phyloP scores from a whole-genome alignment of 1,140 invertebrate species.

The Pseudomyrmex flavicornis region DNA sequence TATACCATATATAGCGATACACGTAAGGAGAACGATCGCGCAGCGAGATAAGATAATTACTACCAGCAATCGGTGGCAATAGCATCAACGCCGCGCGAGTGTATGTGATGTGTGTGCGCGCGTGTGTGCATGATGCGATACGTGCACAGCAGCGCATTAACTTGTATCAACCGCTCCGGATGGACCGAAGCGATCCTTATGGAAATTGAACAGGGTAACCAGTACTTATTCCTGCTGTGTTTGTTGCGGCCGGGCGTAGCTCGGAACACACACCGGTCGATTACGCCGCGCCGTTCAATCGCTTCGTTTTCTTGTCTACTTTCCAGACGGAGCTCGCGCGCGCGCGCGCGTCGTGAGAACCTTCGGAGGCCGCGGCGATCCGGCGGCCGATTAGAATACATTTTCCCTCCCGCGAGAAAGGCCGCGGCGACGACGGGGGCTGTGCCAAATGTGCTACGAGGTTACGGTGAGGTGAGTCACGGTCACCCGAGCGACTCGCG shows the following conservation, averaged over 20 bases:
- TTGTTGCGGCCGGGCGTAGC: slow-evolving; percentile 33
- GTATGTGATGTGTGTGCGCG: neutral
- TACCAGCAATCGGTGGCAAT: slow-evolving; percentile 46
- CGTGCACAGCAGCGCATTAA: slow-evolving; percentile 9
- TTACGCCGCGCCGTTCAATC: slow-evolving; percentile 14
- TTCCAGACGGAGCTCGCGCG: neutral
- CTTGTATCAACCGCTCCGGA: slow-evolving; percentile 45
- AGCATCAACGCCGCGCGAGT: slow-evolving; percentile 1
- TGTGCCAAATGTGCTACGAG: slow-evolving; percentile 54
- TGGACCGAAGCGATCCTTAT: slow-evolving; percentile 42
- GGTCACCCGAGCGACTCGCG: slow-evolving; percentile 65
- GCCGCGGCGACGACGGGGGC: neutral
- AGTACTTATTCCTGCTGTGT: slow-evolving; percentile 15
- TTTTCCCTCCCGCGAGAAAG: neutral
- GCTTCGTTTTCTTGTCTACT: slow-evolving; percentile 22
- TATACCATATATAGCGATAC: slow-evolving; percentile 7
- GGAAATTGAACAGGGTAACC: slow-evolving; percentile 52
- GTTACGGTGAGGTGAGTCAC: slow-evolving; percentile 46
- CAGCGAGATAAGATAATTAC: slow-evolving; percentile 55
- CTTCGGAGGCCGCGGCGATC: neutral
- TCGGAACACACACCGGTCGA: slow-evolving; percentile 16
- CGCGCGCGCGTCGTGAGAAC: slow-evolving; percentile 22
- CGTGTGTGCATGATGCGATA: no score
- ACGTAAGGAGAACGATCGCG: slow-evolving; percentile 37
- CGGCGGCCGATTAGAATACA: slow-evolving; percentile 48